phyloP scores from a whole-genome alignment of 1,140 invertebrate genomes.

The Plodia interpunctella region DNA sequence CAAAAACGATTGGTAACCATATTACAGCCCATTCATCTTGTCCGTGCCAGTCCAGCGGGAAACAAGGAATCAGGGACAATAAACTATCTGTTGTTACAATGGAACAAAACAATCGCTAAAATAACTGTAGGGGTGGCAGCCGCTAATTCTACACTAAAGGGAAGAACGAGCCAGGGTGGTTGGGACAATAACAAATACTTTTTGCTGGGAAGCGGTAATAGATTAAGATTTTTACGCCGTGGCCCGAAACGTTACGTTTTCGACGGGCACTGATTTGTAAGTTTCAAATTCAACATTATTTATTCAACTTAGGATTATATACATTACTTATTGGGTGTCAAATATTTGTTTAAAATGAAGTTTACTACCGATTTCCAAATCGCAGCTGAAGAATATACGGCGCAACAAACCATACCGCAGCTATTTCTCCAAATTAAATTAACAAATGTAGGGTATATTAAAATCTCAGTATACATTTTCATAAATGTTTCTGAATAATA shows the following conservation, averaged over 20 bases:
- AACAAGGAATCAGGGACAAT: constrained; percentile 21
- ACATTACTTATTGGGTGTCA: neutral
- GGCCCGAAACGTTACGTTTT: neutral
- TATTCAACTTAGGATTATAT: too few relatives aligned
- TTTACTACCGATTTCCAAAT: too few relatives aligned
- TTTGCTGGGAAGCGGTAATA: constrained; percentile 39
- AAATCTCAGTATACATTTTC: too few relatives aligned
- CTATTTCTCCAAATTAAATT: too few relatives aligned
- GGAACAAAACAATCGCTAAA: constrained; percentile 15
- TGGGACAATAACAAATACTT: constrained; percentile 55
- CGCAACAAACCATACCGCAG: too few relatives aligned
- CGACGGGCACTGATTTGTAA: constrained; percentile 17
- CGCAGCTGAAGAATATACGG: too few relatives aligned
- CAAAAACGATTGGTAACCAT: neutral
- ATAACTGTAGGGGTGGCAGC: constrained; percentile 16
- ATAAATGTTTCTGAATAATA: too few relatives aligned
- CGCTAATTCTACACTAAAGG: constrained; percentile 37
- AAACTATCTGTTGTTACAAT: constrained; percentile 15
- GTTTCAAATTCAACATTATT: constrained; percentile 41
- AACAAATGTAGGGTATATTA: too few relatives aligned
- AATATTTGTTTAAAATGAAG: neutral
- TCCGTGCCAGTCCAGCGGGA: neutral
- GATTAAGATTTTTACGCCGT: constrained; percentile 35
- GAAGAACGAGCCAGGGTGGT: constrained; percentile 19
- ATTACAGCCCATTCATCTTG: neutral